Evolutionary conservation across 2,113 vertebrate species (phyloP).

Genomic region (Vulpes ferrilata): DNA sequence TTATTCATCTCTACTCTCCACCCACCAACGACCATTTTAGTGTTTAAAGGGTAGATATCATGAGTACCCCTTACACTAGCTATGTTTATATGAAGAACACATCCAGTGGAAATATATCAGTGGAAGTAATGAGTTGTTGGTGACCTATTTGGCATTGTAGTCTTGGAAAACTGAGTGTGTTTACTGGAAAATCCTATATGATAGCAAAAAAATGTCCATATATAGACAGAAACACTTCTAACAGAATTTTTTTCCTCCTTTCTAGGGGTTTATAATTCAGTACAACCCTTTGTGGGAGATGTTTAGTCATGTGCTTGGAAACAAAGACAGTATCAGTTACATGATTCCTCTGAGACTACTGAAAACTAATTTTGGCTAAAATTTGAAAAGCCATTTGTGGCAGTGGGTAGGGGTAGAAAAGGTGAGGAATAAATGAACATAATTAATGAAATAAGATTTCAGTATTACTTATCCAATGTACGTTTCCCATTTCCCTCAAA

Average conservation of each 20-base stretch:
- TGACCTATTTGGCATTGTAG: background rate
- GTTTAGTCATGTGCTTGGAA: background rate
- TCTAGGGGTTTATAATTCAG: background rate
- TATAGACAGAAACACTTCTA: background rate
- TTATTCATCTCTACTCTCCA: too few species aligned
- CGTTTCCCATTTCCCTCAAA: background rate
- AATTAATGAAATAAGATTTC: background rate
- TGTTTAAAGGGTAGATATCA: background rate
- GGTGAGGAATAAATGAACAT: background rate
- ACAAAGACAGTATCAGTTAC: background rate
- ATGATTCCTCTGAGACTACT: background rate
- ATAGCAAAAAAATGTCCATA: background rate
- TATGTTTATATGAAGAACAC: background rate
- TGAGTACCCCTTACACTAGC: background rate
- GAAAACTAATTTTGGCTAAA: background rate
- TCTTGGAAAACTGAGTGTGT: background rate
- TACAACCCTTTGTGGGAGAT: background rate
- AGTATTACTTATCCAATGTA: background rate
- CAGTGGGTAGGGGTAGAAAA: background rate
- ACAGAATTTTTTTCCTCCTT: background rate
- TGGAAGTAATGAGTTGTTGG: background rate
- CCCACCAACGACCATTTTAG: background rate
- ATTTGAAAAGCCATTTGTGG: background rate
- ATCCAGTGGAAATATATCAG: background rate
- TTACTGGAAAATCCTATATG: background rate